Percentiles rank a stretch among this genome's conserved stretches.
Conservation (phyloP, 2,797 vertebrate genomes). For the Scarus forsteni region DNA sequence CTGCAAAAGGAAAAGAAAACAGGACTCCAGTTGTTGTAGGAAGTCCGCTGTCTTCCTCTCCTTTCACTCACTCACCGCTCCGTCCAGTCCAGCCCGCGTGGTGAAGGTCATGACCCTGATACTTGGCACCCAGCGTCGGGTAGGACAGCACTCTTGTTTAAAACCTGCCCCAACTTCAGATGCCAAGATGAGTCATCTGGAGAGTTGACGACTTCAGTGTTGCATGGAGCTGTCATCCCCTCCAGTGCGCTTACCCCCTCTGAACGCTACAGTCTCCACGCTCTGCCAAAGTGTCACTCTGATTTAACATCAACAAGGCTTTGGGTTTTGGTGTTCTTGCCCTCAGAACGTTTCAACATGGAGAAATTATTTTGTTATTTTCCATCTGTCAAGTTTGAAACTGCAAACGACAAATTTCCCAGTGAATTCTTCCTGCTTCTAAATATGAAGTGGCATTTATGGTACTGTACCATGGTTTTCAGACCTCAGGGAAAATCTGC, state of each 20-base stretch:
- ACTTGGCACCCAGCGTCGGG: conserved; percentile 17
- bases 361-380: too few species aligned
- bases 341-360: background rate
- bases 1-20: background rate
- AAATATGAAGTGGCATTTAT: background rate
- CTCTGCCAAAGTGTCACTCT: conserved; percentile 4
- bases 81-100: background rate
- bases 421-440: background rate
- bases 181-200: conserved; percentile 58
- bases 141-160: conserved; percentile 24
- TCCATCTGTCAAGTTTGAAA: background rate
- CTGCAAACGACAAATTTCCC: background rate
- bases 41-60: background rate
- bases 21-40: background rate
- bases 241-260: conserved; percentile 8
- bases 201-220: conserved; percentile 21
- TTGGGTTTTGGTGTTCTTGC: background rate
- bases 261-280: background rate
- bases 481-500: background rate
- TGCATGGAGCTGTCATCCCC: conserved; percentile 18
- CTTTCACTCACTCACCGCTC: background rate
- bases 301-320: background rate
- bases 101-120: conserved; percentile 42
- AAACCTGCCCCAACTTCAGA: conserved; percentile 35
- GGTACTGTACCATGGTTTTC: background rate